These are phyloP conservation scores for Typhlichthys eigenmanni DNA, from an alignment of 2,797 vertebrate genomes.

Conservation along the genomic window DNA sequence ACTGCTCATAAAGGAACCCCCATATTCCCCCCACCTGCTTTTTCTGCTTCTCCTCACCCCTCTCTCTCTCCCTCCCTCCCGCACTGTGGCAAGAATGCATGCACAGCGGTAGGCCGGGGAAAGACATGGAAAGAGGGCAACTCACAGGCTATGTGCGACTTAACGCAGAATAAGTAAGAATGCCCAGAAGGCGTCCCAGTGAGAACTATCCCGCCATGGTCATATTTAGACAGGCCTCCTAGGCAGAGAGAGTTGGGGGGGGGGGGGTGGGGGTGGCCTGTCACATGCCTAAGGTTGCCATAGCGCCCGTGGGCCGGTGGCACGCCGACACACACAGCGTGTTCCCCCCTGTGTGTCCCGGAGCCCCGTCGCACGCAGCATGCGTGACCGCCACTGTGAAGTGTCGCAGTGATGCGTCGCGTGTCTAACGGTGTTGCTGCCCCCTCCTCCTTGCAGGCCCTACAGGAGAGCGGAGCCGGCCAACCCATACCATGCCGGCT, in stretches of 20 bases:
- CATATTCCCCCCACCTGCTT: slow-evolving; percentile 26
- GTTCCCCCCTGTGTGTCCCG: no score
- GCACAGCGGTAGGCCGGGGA: slow-evolving; percentile 60
- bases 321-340: no score
- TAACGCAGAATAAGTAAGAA: slow-evolving; percentile 9
- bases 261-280: neutral
- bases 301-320: neutral
- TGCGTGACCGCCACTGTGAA: neutral
- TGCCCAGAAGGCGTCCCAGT: slow-evolving; percentile 18
- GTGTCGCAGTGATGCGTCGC: no score
- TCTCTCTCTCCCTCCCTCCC: slow-evolving; percentile 25
- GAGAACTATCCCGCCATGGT: neutral
- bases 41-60: slow-evolving; percentile 24
- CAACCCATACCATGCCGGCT: slow-evolving; percentile 83
- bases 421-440: no score
- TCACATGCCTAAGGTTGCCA: slow-evolving; percentile 12
- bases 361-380: no score
- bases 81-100: slow-evolving; percentile 54
- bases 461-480: slow-evolving; percentile 84
- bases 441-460: slow-evolving; percentile 68
- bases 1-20: slow-evolving; percentile 12
- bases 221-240: neutral
- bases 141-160: slow-evolving; percentile 40
- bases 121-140: slow-evolving; percentile 57
- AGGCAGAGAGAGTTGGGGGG: no score